Base-by-base conservation (phyloP, 92 coral and sea anemone species). In the Galaxea fascicularis region DNA sequence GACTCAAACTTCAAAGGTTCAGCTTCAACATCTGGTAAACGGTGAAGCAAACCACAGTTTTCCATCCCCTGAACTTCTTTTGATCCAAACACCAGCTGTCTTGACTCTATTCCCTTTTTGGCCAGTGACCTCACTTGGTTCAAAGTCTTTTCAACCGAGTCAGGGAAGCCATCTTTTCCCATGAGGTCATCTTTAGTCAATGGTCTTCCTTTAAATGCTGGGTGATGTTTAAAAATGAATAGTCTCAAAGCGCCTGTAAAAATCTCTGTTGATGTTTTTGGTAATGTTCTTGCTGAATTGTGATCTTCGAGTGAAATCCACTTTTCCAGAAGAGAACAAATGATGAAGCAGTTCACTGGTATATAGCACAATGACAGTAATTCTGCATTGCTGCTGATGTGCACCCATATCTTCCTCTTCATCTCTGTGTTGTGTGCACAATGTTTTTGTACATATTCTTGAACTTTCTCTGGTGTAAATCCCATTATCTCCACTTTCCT, bases 401-500 rank as follows among this genome's bases (percentile, higher is more conserved):
- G 83, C 18, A 41, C 71, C 91, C 89, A 77, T n/a, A 91, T 31
- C 45, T 0, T 54, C 13, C 78, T 29, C 10, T 6, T 29, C 18
- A 25, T 26, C 17, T 39, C 9, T 52, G 24, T 6, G 26, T 87
- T 74, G 65, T 54, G 67, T 0, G 54, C 27, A 82, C 30, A 87
- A 47, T 53, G 78, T 20, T 79, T 79, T 44, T 12, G 0, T 47
- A 88, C 67, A 85, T 91, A 91, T 30, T 79, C 44, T 53, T 65
- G 29, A 0, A 88, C 83, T 54, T 80, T 79, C 27, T 91, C 82
- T 4, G 74, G 65, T 14, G 91, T 83, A 69, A 91, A 91, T 6
- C 94, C 92, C 64, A 88, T 18, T 24, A 91, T 91, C 65, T 88
- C 94, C 64, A 88, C 92, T 49, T 10, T 54, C 54, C 90, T 60